phyloP scores from a whole-genome alignment of 2,888 invertebrate species.

The Branchellion lobata region DNA sequence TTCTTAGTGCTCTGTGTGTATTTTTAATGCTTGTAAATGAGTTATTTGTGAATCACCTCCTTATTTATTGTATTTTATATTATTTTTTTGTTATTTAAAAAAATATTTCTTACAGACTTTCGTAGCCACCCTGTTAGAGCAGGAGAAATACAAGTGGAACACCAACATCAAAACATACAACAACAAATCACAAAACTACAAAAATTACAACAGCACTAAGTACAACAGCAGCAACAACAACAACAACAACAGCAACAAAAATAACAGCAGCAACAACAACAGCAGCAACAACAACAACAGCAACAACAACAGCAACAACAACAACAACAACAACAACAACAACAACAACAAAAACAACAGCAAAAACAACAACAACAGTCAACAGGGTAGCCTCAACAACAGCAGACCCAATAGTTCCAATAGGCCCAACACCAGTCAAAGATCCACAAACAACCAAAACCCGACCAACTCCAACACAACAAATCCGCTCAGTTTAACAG shows the following conservation, averaged over 20 bases:
- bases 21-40: too few species aligned
- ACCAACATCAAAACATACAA: not conserved
- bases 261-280: not conserved
- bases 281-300: not conserved
- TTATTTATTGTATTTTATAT: too few species aligned
- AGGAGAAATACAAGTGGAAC: slow-evolving; percentile 4
- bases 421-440: too few species aligned
- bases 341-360: not conserved
- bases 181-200: not conserved
- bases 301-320: too few species aligned
- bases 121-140: not conserved
- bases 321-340: not conserved
- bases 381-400: not conserved
- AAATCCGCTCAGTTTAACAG: not conserved
- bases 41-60: too few species aligned
- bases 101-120: not conserved
- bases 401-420: not conserved
- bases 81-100: too few species aligned
- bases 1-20: too few species aligned
- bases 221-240: not conserved
- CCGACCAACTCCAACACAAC: not conserved
- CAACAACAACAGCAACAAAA: too few species aligned
- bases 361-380: not conserved
- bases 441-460: not conserved
- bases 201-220: too few species aligned